Base-by-base conservation (phyloP, 2,888 invertebrate species). In the Nomada fucata region DNA sequence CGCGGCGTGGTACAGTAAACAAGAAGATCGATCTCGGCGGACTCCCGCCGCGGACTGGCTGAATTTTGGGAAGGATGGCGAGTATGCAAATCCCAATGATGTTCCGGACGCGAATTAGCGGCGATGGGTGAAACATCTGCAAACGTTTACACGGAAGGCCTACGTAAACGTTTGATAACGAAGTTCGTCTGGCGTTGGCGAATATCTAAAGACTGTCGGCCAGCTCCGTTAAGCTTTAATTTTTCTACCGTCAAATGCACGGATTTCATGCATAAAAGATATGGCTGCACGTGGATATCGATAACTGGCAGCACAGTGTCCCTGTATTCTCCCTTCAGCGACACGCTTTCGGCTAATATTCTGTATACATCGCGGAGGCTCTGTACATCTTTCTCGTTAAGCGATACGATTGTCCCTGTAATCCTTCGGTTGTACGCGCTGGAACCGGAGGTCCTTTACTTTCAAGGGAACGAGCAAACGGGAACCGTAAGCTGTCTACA, bases 11-110 rank as follows among this genome's bases (percentile, higher is more conserved):
- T 47, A 23, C 18, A n/a, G 57, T 70, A 76, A 59, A 60, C 86
- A 82, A 85, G 87, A 77, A 73, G 59, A 85, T 86, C 74, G 69
- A 69, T 81, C 53, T 20, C 13, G 36, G 53, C 69, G 65, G 57
- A 80, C 76, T 55, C 36, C 36, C 57, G 63, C 42, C 13, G 23
- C 23, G 55, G n/a, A 69, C 26, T 50, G 18, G 53, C 44, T 15
- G 65, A 79, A 79, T 82, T 79, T 75, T 67, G 47, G 60, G 57
- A 3, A 42, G 13, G 64, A 18, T n/a, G 57, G 60, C 50, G 44
- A 67, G 81, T 79, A 86, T 86, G 86, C 78, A 83, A 86, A 87
- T 86, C 55, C 11, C 52, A 57, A 18, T 64, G 59, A 60, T 76
- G 76, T 79, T 52, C 71, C 76, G 71, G 85, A 85, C 82, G 60